phyloP scores from a whole-genome alignment of 2,113 vertebrate species.

The Cisticola juncidis region DNA sequence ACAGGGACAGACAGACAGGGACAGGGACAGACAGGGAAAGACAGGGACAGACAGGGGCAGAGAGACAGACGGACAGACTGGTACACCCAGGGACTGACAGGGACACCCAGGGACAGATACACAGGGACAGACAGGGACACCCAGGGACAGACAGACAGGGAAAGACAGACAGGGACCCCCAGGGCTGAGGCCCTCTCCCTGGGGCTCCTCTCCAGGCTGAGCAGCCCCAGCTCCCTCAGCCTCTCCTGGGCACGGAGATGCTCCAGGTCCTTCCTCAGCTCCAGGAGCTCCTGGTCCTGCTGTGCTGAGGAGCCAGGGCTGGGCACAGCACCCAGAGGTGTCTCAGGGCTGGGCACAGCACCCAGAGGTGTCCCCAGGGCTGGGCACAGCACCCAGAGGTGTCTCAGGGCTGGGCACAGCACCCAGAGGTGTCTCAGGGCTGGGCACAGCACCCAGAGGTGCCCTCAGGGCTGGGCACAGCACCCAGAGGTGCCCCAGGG shows the following conservation, averaged over 20 bases:
- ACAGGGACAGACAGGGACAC: no score
- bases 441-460: no score
- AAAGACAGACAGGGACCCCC: background rate
- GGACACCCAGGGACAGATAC: background rate
- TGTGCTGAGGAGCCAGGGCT: background rate
- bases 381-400: no score
- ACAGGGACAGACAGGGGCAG: no score
- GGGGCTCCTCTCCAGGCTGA: background rate
- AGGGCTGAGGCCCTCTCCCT: background rate
- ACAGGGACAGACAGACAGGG: background rate
- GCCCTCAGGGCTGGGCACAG: no score
- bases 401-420: no score
- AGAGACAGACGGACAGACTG: background rate
- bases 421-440: no score
- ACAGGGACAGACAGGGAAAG: background rate
- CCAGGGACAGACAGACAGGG: no score
- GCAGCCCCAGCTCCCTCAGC: background rate
- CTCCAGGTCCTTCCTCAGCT: background rate
- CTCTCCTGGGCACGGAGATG: background rate
- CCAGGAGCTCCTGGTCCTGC: background rate
- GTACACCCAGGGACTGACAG: no score
- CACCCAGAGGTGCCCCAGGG: no score
- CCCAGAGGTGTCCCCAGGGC: no score
- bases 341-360: no score
- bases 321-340: background rate